Percentiles rank a stretch among this genome's conserved stretches.
phyloP scores from a whole-genome alignment of 2,888 invertebrate genomes.

The Cephus nigrinus region DNA sequence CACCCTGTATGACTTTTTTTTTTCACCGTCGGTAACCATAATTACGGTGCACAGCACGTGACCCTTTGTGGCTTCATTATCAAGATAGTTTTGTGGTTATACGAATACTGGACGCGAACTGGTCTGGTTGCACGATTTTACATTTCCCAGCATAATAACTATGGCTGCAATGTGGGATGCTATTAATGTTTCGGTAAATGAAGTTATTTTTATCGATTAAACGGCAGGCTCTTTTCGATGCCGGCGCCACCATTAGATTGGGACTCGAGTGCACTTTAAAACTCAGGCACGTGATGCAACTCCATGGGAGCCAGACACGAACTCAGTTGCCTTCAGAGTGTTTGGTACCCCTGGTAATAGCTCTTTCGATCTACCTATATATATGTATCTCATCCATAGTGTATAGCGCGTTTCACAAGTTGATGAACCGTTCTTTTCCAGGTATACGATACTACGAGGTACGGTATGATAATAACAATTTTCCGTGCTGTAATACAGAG shows the following conservation, averaged over 20 bases:
- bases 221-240: background rate
- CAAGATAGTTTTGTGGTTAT: background rate
- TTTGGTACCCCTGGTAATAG: conserved; percentile 25
- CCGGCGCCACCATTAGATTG: conserved; percentile 28
- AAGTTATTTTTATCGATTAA: background rate
- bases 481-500: background rate
- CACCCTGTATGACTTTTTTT: background rate
- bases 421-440: background rate
- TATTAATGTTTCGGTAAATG: background rate
- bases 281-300: conserved; percentile 13
- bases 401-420: background rate
- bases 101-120: background rate
- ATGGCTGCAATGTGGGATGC: background rate
- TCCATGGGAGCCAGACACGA: conserved; percentile 4
- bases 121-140: background rate
- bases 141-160: background rate
- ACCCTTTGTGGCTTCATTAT: background rate
- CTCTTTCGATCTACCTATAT: conserved; percentile 17
- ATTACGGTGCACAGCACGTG: background rate
- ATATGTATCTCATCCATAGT: background rate
- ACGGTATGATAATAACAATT: background rate
- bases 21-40: background rate
- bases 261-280: conserved; percentile 31
- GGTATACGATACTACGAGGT: background rate
- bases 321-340: conserved; percentile 9